Conservation (phyloP, 2,888 invertebrate species). For the Cephus pygmeus region DNA sequence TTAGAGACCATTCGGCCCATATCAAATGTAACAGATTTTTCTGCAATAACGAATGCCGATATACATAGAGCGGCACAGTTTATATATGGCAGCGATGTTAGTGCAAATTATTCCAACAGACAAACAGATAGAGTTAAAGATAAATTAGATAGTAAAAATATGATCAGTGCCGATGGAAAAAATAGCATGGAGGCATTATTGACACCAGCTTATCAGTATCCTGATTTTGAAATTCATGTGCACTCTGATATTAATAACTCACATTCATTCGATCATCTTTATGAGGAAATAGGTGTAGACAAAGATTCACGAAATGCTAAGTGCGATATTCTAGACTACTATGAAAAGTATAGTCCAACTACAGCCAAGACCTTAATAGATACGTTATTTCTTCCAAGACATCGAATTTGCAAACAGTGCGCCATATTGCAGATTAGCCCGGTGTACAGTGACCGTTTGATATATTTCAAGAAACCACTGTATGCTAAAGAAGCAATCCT, state of each 20-base stretch:
- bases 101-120: background rate
- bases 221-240: constrained; percentile 17
- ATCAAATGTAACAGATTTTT: background rate
- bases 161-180: background rate
- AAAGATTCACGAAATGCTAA: constrained; percentile 23
- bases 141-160: background rate
- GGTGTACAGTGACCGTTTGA: constrained; percentile 55
- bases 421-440: constrained; percentile 42
- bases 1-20: background rate
- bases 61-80: constrained; percentile 24
- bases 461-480: constrained; percentile 46
- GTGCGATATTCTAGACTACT: constrained; percentile 42
- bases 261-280: constrained; percentile 38
- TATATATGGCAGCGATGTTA: constrained; percentile 16
- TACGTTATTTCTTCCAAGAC: constrained; percentile 25
- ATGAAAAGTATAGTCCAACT: constrained; percentile 35
- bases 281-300: constrained; percentile 43
- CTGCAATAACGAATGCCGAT: constrained; percentile 6
- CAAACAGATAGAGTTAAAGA: background rate
- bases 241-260: constrained; percentile 9
- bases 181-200: background rate
- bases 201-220: background rate
- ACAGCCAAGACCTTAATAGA: constrained; percentile 33
- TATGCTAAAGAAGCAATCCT: constrained; percentile 45
- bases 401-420: constrained; percentile 47